phyloP scores from a whole-genome alignment of 2,888 invertebrate genomes.

The Cephus spinipes region DNA sequence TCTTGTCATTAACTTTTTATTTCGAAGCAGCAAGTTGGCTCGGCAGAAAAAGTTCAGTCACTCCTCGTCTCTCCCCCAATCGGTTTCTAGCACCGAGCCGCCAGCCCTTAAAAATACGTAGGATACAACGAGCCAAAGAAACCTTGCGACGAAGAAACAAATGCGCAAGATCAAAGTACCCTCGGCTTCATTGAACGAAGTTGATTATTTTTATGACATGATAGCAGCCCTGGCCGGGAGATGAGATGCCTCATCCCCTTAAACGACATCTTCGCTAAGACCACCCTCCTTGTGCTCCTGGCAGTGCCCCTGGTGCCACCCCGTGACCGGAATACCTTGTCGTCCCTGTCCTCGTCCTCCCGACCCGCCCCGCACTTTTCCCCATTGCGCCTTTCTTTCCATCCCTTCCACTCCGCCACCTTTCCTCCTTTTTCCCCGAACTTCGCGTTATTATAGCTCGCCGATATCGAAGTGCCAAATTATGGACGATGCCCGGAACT shows the following conservation, averaged over 20 bases:
- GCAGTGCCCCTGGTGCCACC: conserved; percentile 43
- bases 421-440: conserved; percentile 10
- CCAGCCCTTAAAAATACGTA: conserved; percentile 17
- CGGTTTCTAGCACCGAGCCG: conserved; percentile 22
- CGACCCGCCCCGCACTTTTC: conserved; percentile 7
- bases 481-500: conserved; percentile 18
- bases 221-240: conserved; percentile 53
- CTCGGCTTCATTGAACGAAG: conserved; percentile 59
- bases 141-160: conserved; percentile 52
- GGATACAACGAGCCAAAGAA: conserved; percentile 18
- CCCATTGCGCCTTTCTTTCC: conserved; percentile 30
- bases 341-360: conserved; percentile 4
- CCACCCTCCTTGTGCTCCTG: conserved; percentile 33
- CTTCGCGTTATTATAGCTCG: conserved; percentile 33
- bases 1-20: conserved; percentile 66
- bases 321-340: conserved; percentile 64
- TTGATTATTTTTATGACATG: conserved; percentile 67
- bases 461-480: conserved; percentile 40
- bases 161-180: conserved; percentile 64
- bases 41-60: conserved; percentile 50
- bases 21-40: conserved; percentile 56
- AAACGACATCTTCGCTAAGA: conserved; percentile 40
- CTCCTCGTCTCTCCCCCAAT: conserved; percentile 26
- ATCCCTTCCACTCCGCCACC: conserved; percentile 23
- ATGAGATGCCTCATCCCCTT: conserved; percentile 49